phyloP scores from a whole-genome alignment of 1,140 invertebrate species.

The Reticulitermes speratus region DNA sequence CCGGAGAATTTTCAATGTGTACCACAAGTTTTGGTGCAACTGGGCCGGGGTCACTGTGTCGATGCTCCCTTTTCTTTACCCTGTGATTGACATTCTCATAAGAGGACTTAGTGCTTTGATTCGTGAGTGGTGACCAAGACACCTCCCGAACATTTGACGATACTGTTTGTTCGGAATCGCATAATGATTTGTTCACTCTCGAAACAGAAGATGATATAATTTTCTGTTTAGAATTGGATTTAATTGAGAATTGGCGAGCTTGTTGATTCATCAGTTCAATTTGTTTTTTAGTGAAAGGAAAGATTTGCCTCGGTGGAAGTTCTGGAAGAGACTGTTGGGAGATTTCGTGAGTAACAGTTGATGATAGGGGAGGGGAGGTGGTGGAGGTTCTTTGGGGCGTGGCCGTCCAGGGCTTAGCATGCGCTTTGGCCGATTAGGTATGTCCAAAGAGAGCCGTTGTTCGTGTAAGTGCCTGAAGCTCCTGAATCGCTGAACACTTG shows the following conservation, averaged over 20 bases:
- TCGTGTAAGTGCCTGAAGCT: neutral
- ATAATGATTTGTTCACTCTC: neutral
- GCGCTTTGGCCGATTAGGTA: conserved; percentile 20
- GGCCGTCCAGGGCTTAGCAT: conserved; percentile 36
- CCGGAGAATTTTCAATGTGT: neutral
- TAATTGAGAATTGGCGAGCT: neutral
- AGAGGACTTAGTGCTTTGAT: neutral
- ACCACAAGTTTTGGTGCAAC: neutral
- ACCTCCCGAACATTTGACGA: neutral
- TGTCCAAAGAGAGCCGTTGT: neutral
- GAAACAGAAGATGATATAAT: neutral
- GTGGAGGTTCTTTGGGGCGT: conserved; percentile 46
- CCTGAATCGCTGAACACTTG: conserved; percentile 32
- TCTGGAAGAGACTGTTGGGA: conserved; percentile 30
- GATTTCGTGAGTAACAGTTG: conserved; percentile 29
- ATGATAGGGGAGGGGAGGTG: conserved; percentile 42
- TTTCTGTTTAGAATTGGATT: neutral
- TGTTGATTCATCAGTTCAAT: conserved; percentile 21
- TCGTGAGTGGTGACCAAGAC: conserved; percentile 22
- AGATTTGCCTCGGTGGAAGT: conserved; percentile 40
- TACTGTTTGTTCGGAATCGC: neutral
- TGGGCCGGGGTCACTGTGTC: conserved; percentile 27
- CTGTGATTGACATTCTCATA: neutral
- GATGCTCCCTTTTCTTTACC: neutral
- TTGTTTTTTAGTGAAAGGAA: conserved; percentile 19